Evolutionary conservation across 2,797 vertebrate genomes (phyloP).

Genomic region (Corythornis leucogaster): DNA sequence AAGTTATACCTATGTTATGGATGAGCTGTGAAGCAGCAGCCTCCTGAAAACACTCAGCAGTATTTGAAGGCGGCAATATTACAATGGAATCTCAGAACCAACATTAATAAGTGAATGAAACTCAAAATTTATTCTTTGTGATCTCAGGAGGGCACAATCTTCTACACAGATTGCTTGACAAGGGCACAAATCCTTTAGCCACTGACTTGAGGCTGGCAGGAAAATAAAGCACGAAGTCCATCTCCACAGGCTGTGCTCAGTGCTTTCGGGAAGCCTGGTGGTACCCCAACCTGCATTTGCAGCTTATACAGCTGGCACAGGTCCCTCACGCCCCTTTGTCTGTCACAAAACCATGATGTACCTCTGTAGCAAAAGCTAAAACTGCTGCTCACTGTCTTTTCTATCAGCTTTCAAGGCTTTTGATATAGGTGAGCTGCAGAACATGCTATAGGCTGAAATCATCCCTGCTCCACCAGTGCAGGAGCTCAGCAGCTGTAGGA

Average conservation of each 20-base stretch:
- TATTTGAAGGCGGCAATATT: background rate
- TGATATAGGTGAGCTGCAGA: background rate
- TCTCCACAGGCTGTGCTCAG: accelerated
- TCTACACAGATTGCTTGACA: background rate
- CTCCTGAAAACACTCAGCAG: background rate
- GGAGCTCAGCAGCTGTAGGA: background rate
- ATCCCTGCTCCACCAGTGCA: background rate
- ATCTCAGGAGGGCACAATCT: background rate
- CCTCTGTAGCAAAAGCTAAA: background rate
- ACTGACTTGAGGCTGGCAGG: background rate
- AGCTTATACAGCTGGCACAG: background rate
- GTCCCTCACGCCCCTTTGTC: accelerated
- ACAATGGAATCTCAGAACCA: background rate
- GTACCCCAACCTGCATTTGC: background rate
- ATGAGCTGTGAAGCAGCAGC: background rate
- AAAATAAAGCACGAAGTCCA: background rate
- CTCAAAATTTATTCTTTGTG: background rate
- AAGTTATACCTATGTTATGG: background rate
- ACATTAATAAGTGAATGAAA: background rate
- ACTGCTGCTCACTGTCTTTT: background rate
- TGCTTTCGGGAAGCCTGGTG: background rate
- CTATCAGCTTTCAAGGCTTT: background rate
- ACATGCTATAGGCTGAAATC: background rate
- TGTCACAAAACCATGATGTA: background rate
- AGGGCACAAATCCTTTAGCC: background rate